Evolutionary conservation across 2,888 invertebrate species (phyloP).

Genomic region (Unio pictorum): DNA sequence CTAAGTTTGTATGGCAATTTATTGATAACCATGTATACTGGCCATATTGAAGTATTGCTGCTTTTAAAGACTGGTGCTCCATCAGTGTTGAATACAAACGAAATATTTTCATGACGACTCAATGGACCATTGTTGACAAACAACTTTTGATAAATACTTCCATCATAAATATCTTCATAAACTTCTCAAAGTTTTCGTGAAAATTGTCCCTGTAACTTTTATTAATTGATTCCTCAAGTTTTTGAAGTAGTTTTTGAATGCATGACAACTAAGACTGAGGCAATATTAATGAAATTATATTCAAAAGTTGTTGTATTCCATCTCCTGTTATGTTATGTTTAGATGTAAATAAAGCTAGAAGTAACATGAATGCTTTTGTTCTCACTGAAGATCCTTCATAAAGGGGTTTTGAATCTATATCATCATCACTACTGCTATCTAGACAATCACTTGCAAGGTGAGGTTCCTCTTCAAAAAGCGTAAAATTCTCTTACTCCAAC

Average conservation of each 20-base stretch:
- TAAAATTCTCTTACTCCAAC: too few species aligned
- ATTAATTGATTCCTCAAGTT: constrained; percentile 7
- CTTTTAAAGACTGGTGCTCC: constrained; percentile 16
- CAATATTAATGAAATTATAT: background rate
- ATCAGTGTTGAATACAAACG: constrained; percentile 13
- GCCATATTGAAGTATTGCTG: constrained; percentile 14
- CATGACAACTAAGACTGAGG: too few species aligned
- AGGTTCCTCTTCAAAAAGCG: too few species aligned
- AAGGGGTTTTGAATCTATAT: background rate
- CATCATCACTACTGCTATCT: too few species aligned
- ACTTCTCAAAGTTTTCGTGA: background rate
- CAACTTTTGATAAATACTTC: too few species aligned
- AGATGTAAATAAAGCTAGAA: background rate
- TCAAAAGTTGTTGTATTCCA: background rate
- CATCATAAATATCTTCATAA: constrained; percentile 18
- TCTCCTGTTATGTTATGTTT: background rate
- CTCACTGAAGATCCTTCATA: background rate
- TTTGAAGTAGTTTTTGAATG: too few species aligned
- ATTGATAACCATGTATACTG: constrained; percentile 18
- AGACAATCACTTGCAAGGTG: too few species aligned
- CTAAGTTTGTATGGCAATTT: constrained; percentile 14
- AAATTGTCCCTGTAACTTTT: constrained; percentile 9
- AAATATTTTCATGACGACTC: too few species aligned
- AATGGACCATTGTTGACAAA: too few species aligned
- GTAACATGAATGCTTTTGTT: background rate